A percentile compares a stretch with the other conserved stretches of the same genome.
These are phyloP conservation scores for Eretmocerus hayati DNA, from an alignment of 2,888 invertebrate genomes.

Conservation along the genomic window DNA sequence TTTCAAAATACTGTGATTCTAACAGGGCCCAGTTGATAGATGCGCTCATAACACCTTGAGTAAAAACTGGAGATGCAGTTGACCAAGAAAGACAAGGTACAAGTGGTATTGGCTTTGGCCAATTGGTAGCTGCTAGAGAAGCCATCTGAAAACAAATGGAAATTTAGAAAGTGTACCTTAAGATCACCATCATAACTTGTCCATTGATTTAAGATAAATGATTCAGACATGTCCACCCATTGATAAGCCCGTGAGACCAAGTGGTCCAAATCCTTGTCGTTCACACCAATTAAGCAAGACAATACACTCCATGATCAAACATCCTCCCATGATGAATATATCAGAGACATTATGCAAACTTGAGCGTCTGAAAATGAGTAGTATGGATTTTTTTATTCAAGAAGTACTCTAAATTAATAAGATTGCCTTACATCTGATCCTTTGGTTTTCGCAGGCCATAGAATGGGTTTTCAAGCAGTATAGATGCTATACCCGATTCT, in stretches of 20 bases:
- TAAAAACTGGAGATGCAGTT: constrained; percentile 92
- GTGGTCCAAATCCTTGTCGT: constrained; percentile 80
- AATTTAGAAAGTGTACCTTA: not conserved
- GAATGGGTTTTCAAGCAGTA: constrained; percentile 95
- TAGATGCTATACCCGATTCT: constrained; percentile 83
- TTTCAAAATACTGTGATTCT: constrained; percentile 78
- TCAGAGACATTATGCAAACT: constrained; percentile 92
- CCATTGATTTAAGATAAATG: not conserved
- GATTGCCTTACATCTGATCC: constrained; percentile 66
- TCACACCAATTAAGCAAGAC: constrained; percentile 93
- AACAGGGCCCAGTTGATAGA: constrained; percentile 91
- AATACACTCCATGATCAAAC: constrained; percentile 86
- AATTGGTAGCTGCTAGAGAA: constrained; percentile 90
- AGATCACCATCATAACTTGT: not conserved
- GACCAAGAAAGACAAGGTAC: constrained; percentile 97
- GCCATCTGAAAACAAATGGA: constrained; percentile 71
- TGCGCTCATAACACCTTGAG: constrained; percentile 91
- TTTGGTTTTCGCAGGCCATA: constrained; percentile 84
- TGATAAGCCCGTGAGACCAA: constrained; percentile 91
- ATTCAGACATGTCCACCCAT: constrained; percentile 94
- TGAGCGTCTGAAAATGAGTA: constrained; percentile 61
- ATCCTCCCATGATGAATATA: constrained; percentile 98
- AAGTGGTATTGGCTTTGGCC: constrained; percentile 88
- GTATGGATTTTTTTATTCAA: not conserved
- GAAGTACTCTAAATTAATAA: not conserved